A percentile compares a stretch with the other conserved stretches of the same genome.
These are phyloP conservation scores for Agrochola lota DNA, from an alignment of 2,888 invertebrate species.

Conservation along the genomic window DNA sequence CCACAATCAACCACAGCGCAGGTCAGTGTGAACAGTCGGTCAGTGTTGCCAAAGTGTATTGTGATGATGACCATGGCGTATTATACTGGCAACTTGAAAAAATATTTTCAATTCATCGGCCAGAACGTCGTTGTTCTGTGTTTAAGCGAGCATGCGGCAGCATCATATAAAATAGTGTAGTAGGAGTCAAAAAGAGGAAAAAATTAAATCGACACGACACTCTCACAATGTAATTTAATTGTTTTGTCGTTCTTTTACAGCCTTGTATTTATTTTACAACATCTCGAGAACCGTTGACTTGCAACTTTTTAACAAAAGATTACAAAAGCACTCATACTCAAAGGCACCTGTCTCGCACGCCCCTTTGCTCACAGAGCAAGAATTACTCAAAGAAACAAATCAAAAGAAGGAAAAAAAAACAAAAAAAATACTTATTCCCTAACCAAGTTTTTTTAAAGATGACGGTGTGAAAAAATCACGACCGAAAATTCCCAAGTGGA, in stretches of 20 bases:
- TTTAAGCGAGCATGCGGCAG: neutral
- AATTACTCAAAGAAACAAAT: constrained; percentile 60
- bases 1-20: neutral
- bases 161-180: neutral
- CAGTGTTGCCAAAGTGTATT: neutral
- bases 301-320: constrained; percentile 42
- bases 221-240: constrained; percentile 1
- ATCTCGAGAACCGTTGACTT: constrained; percentile 9
- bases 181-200: neutral
- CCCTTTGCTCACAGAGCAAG: constrained; percentile 54
- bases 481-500: constrained; percentile 54
- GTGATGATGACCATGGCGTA: neutral
- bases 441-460: constrained; percentile 59
- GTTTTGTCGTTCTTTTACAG: neutral
- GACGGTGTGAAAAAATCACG: constrained; percentile 59
- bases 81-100: neutral
- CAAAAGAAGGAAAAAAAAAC: constrained; percentile 47
- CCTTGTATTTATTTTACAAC: constrained; percentile 9
- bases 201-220: neutral
- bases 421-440: constrained; percentile 55
- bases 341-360: constrained; percentile 30
- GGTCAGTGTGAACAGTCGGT: constrained; percentile 15
- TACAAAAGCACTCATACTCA: constrained; percentile 40
- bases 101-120: neutral
- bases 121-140: neutral